phyloP scores from a whole-genome alignment of 2,797 vertebrate species.

The Balearica regulorum region DNA sequence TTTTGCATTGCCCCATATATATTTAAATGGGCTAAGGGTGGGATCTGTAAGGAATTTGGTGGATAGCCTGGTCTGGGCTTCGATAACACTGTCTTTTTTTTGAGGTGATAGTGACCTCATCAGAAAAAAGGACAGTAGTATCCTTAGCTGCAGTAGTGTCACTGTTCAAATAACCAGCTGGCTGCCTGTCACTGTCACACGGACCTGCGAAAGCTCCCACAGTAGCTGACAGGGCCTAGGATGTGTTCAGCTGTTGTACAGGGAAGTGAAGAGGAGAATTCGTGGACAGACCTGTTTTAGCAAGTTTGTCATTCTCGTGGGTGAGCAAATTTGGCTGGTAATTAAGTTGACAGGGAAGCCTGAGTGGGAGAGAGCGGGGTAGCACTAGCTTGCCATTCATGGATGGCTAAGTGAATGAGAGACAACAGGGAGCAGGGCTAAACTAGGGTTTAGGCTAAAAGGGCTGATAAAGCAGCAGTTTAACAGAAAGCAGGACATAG shows the following conservation, averaged over 20 bases:
- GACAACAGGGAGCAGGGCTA: background rate
- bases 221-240: background rate
- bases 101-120: background rate
- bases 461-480: background rate
- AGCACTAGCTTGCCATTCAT: background rate
- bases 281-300: background rate
- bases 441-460: background rate
- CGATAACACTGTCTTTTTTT: background rate
- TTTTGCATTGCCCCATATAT: background rate
- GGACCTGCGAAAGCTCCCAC: background rate
- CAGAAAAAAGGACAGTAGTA: background rate
- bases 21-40: background rate
- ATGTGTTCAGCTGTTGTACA: background rate
- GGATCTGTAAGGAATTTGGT: background rate
- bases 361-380: background rate
- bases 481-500: background rate
- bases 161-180: background rate
- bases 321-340: background rate
- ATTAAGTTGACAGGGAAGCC: background rate
- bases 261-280: background rate
- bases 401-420: background rate
- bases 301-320: background rate
- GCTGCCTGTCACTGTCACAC: background rate
- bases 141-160: background rate
- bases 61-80: background rate